Evolutionary conservation across 2,113 vertebrate species (phyloP).

Genomic region (Accipiter virgatus): DNA sequence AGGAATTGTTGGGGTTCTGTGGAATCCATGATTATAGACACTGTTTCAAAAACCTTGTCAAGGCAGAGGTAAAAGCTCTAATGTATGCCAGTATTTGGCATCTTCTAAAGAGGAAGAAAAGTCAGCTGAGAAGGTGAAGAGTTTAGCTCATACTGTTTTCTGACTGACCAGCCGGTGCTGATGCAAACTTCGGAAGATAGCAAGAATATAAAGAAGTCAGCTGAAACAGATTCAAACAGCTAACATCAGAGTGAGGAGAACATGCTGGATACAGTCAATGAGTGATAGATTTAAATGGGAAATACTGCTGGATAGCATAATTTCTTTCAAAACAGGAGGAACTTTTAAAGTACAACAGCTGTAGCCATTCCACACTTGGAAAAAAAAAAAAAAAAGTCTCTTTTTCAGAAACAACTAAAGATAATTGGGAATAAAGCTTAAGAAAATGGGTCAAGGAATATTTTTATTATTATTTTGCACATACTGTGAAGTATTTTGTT

Average conservation of each 20-base stretch:
- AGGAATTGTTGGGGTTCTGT: background rate
- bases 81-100: background rate
- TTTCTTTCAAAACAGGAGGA: background rate
- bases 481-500: background rate
- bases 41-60: background rate
- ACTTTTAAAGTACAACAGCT: background rate
- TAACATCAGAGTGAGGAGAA: background rate
- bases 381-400: background rate
- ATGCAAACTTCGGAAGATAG: background rate
- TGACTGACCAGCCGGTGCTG: background rate
- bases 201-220: background rate
- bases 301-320: background rate
- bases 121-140: background rate
- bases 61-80: background rate
- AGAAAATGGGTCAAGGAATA: constrained; percentile 31
- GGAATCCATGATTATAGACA: background rate
- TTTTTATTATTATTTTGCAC: constrained; percentile 51
- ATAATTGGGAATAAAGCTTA: constrained; percentile 54
- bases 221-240: background rate
- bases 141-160: background rate
- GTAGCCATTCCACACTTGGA: background rate
- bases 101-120: constrained; percentile 3
- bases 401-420: constrained; percentile 3
- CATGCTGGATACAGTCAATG: background rate
- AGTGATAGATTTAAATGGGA: background rate